Evolutionary conservation across 1,140 invertebrate species (phyloP).

Genomic region (Acromyrmex charruanus): DNA sequence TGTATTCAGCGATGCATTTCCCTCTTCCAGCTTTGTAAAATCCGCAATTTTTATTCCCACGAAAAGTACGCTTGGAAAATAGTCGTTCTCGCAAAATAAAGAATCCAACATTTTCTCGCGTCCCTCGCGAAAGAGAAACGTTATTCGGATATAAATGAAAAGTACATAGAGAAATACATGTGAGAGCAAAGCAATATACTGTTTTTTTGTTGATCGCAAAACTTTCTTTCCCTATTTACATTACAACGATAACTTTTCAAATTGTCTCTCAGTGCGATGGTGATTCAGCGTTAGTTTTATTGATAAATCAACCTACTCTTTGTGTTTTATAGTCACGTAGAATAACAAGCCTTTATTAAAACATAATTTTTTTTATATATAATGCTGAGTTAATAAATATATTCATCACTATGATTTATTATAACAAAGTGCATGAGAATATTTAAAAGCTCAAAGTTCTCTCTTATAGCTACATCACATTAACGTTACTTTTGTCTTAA

Average conservation of each 20-base stretch:
- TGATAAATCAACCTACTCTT: neutral
- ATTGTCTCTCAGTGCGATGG: neutral
- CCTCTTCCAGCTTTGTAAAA: slow-evolving; percentile 46
- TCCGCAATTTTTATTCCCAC: slow-evolving; percentile 48
- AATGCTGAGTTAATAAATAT: neutral
- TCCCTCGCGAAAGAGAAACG: slow-evolving; percentile 24
- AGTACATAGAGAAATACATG: neutral
- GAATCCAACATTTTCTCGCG: slow-evolving; percentile 30
- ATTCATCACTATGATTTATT: neutral
- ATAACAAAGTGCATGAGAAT: neutral
- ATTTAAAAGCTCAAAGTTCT: neutral
- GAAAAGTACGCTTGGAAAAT: slow-evolving; percentile 50
- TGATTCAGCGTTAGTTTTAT: neutral
- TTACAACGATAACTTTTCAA: slow-evolving; percentile 35
- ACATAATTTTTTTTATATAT: neutral
- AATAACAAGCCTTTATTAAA: neutral
- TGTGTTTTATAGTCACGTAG: neutral
- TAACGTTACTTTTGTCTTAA: neutral
- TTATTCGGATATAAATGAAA: slow-evolving; percentile 39
- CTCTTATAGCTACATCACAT: neutral
- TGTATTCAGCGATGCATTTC: slow-evolving; percentile 17
- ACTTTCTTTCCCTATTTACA: slow-evolving; percentile 33
- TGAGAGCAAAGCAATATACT: slow-evolving; percentile 33
- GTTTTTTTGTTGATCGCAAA: slow-evolving; percentile 15
- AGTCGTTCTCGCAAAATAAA: slow-evolving; percentile 46